These are phyloP conservation scores for Drosophila nigrodunni DNA, from an alignment of 1,140 invertebrate species.

Conservation along the genomic window DNA sequence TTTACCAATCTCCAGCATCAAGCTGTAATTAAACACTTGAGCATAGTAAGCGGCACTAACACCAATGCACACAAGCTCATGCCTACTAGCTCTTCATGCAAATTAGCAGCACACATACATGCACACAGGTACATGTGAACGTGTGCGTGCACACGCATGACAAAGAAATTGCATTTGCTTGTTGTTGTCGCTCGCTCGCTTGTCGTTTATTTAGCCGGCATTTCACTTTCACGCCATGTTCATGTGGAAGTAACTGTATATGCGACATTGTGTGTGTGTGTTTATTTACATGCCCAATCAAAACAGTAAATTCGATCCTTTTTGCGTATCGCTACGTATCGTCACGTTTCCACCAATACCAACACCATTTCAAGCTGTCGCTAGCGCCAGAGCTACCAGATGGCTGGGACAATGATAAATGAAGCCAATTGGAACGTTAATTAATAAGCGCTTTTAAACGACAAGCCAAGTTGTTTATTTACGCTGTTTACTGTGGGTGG, in stretches of 20 bases:
- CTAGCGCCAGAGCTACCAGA: conserved; percentile 5
- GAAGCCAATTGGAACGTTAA: conserved; percentile 21
- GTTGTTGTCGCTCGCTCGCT: conserved; percentile 10
- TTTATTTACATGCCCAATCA: conserved; percentile 5
- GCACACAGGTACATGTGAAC: neutral
- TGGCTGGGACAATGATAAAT: conserved; percentile 10
- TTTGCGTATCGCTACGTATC: neutral
- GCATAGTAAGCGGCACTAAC: conserved; percentile 2
- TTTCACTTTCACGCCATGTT: conserved; percentile 64
- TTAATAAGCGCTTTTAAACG: conserved; percentile 19
- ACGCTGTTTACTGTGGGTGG: conserved; percentile 1
- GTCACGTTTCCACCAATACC: conserved; percentile 13
- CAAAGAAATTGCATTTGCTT: conserved; percentile 22
- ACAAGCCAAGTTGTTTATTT: neutral
- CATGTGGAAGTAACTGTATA: neutral
- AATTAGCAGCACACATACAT: conserved; percentile 49
- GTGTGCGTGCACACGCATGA: conserved; percentile 5
- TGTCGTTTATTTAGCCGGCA: conserved; percentile 18
- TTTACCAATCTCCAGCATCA: conserved; percentile 8
- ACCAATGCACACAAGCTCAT: conserved; percentile 1
- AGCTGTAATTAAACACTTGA: conserved; percentile 44
- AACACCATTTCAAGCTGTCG: neutral
- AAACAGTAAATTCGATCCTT: conserved; percentile 4
- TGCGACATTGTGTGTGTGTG: neutral
- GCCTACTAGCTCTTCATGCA: conserved; percentile 22